A percentile compares a stretch with the other conserved stretches of the same genome.
Conservation (phyloP, 30 jellyfish, hydroid and myxozoan genomes). For the Hydractinia echinata region DNA sequence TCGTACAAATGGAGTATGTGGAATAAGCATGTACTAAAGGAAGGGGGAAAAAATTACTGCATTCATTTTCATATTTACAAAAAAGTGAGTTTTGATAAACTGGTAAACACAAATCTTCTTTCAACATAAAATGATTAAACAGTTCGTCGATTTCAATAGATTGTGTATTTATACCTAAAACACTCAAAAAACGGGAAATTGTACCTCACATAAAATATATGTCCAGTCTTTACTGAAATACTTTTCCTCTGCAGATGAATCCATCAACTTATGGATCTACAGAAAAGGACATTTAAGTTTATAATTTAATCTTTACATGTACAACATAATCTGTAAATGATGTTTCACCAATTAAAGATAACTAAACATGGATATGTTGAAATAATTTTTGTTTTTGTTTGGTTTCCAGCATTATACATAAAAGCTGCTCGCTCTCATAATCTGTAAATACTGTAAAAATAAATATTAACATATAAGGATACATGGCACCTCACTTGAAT, state of each 20-base stretch:
- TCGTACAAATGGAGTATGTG: constrained; percentile 90
- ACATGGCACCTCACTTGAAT: no score
- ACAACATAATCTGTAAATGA: no score
- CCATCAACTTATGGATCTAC: constrained; percentile 39
- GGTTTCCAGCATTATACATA: no score
- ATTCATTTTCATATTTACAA: background rate
- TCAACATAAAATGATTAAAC: background rate
- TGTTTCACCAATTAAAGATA: no score
- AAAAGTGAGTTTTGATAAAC: background rate
- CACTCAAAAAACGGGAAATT: background rate
- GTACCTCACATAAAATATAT: constrained; percentile 82
- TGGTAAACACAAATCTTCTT: background rate
- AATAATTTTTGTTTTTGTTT: no score
- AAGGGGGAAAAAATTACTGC: background rate
- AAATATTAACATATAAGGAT: no score
- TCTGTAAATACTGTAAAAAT: no score
- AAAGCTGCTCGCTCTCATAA: no score
- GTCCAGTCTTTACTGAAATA: constrained; percentile 78
- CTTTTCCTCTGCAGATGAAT: background rate
- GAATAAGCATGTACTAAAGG: constrained; percentile 79
- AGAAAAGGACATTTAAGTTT: background rate
- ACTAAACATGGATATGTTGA: no score
- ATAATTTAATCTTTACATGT: no score
- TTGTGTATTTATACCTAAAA: background rate
- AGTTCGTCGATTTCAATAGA: background rate